Base-by-base conservation (phyloP, 2,113 vertebrate species). In the Phylloscopus trochiloides region DNA sequence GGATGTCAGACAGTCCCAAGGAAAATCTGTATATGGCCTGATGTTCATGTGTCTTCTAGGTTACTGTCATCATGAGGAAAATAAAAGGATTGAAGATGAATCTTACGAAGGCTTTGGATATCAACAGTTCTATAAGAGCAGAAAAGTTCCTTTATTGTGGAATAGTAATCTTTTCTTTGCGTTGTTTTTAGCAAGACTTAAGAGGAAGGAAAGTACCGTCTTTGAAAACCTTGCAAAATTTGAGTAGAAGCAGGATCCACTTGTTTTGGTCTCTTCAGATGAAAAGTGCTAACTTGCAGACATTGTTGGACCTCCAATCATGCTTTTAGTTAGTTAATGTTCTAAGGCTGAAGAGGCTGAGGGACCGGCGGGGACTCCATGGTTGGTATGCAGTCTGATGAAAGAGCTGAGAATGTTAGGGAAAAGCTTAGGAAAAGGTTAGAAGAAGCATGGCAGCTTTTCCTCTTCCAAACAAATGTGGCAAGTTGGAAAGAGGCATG, bases 321-420 rank as follows among this genome's bases (percentile, higher is more conserved):
- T 3, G 17, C 14, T 45, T 40, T 74, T 12, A 31, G 17, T 62
- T 31, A 25, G 43, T 75, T 55, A 59, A 32, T 7, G 17, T 52
- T 88, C 18, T 59, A 67, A 88, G 28, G 18, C 85, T 82, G 22
- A 88, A 67, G 65, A 74, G 51, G 16, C 48, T 57, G 66, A 28
- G 40, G 51, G 45, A 42, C 20, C 6, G 18, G 28, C 25, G 7
- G 32, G 18, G 32, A 59, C 31, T 38, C n/a, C 17, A 1, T 32
- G 12, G 7, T 19, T 85, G 81, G 8, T 65, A 5, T 0, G 0
- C 13, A 18, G 14, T 59, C 29, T 75, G 34, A 31, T 71, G 32
- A 47, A 68, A 57, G 61, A 84, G 40, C 57, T 72, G 62, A 7
- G 24, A 61, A 12, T 36, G 38, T 59, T 47, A 8, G 19, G 52